Conservation (phyloP, 2,113 vertebrate species). For the Pseudopodoces humilis region DNA sequence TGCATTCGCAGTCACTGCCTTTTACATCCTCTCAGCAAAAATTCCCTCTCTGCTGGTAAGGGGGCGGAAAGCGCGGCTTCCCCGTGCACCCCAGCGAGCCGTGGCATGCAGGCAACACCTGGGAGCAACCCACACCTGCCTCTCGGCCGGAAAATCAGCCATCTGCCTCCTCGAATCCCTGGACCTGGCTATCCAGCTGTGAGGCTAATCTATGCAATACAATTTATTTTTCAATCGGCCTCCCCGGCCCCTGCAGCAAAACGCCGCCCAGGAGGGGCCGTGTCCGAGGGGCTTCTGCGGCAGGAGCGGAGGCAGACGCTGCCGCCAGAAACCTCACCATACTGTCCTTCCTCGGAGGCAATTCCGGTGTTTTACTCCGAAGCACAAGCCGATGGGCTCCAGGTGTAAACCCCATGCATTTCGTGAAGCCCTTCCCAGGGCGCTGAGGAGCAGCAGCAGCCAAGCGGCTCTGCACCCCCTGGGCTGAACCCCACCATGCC, state of each 20-base stretch:
- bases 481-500: fast-evolving
- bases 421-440: fast-evolving
- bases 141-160: background rate
- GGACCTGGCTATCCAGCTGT: background rate
- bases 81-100: background rate
- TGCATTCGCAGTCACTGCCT: background rate
- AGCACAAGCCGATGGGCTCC: background rate
- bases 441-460: background rate
- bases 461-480: fast-evolving
- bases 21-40: background rate
- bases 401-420: fast-evolving
- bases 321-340: background rate
- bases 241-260: background rate
- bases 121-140: background rate
- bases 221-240: constrained; percentile 40
- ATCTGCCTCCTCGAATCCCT: background rate
- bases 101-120: background rate
- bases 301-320: background rate
- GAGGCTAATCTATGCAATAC: background rate
- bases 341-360: background rate
- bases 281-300: background rate
- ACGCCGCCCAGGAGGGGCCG: background rate
- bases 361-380: background rate
- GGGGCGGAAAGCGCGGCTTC: background rate
- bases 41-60: background rate